Conservation (phyloP, 2,888 invertebrate species). For the Argyra leucocephala region DNA sequence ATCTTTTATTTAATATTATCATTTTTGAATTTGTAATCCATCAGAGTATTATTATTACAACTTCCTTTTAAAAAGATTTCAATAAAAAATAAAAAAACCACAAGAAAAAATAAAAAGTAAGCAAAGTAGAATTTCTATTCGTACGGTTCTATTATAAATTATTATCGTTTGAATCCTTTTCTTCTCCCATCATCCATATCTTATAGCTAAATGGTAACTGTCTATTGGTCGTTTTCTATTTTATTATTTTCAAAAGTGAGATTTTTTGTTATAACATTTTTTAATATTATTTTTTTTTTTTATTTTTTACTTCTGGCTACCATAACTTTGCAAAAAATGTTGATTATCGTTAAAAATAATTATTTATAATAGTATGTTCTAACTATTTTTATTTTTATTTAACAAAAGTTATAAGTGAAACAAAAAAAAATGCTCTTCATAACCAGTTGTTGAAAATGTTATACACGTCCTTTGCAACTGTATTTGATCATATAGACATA, state of each 20-base stretch:
- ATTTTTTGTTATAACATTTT: too few relatives aligned
- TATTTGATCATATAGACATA: not conserved
- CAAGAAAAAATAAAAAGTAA: not conserved
- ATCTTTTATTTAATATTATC: not conserved
- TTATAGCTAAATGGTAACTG: not conserved
- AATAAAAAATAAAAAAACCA: too few relatives aligned
- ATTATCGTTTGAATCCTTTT: not conserved
- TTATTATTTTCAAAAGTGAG: not conserved
- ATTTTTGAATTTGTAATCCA: not conserved
- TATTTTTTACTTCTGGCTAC: not conserved
- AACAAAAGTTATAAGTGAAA: too few relatives aligned
- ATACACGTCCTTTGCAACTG: not conserved
- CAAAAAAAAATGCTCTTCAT: not conserved
- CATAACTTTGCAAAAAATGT: not conserved
- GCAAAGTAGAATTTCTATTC: not conserved
- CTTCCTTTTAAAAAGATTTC: not conserved
- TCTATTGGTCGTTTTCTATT: not conserved
- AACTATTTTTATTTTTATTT: not conserved
- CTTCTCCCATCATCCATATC: not conserved
- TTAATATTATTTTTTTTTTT: not conserved
- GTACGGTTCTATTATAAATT: too few relatives aligned
- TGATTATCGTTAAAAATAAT: conserved; percentile 1
- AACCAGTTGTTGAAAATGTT: conserved; percentile 1
- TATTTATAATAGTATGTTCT: not conserved
- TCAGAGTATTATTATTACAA: conserved; percentile 2